Conservation (phyloP, 2,888 invertebrate genomes). For the Pharmacophagus antenor region DNA sequence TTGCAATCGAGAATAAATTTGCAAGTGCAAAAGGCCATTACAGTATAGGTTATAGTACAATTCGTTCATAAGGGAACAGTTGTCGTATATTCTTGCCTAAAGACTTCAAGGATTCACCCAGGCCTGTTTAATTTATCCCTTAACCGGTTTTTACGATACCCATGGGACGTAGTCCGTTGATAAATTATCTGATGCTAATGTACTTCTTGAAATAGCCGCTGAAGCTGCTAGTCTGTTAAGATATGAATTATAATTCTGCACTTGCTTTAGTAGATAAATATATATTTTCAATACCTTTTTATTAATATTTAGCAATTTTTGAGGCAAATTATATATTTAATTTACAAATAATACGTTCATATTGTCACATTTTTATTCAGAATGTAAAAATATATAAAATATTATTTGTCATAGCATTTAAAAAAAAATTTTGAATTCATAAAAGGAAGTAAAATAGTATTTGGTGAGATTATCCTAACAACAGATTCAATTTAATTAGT, state of each 20-base stretch:
- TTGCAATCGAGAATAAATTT: neutral
- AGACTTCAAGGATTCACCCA: slow-evolving; percentile 3
- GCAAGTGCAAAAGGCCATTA: neutral
- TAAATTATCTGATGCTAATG: slow-evolving; percentile 3
- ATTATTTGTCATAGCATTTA: too few species aligned
- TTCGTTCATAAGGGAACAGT: slow-evolving; percentile 4
- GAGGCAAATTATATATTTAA: too few species aligned
- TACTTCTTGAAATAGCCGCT: neutral
- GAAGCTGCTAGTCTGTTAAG: neutral
- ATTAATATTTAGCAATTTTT: too few species aligned
- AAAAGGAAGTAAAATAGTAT: too few species aligned
- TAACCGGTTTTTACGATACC: slow-evolving; percentile 22
- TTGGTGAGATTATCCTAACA: too few species aligned
- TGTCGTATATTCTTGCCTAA: slow-evolving; percentile 6
- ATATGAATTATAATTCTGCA: neutral
- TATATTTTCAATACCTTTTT: too few species aligned
- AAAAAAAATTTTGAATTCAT: too few species aligned
- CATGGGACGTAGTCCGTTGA: slow-evolving; percentile 6
- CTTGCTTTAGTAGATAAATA: neutral
- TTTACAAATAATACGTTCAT: too few species aligned
- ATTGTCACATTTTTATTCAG: too few species aligned
- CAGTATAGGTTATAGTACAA: neutral
- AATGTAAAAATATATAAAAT: too few species aligned
- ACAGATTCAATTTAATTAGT: too few species aligned
- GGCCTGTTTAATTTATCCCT: slow-evolving; percentile 25